Conservation (phyloP, 2,113 vertebrate species). For the Phyllopteryx taeniolatus region DNA sequence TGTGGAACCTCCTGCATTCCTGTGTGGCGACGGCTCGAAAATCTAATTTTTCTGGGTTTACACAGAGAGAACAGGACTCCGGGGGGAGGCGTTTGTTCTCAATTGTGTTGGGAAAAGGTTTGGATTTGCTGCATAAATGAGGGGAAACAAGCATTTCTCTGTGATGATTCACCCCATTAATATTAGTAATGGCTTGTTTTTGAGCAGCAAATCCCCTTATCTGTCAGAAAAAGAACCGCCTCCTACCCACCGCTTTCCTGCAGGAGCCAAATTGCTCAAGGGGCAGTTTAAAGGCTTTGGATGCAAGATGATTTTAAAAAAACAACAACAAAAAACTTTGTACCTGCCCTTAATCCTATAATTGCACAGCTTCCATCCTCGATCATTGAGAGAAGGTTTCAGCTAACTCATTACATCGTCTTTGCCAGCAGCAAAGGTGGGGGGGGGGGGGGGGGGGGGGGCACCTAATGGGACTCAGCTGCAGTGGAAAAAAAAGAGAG, state of each 20-base stretch:
- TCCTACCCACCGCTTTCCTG: constrained; percentile 14
- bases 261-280: constrained; percentile 48
- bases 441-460: too few species aligned
- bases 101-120: neutral
- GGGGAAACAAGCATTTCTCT: constrained; percentile 44
- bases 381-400: constrained; percentile 57
- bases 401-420: constrained; percentile 72
- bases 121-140: neutral
- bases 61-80: neutral
- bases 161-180: constrained; percentile 43
- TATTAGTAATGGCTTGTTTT: constrained; percentile 31
- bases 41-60: constrained; percentile 12
- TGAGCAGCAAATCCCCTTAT: constrained; percentile 39
- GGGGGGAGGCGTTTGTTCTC: neutral
- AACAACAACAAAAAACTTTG: constrained; percentile 49
- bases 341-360: constrained; percentile 68
- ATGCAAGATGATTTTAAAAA: constrained; percentile 34
- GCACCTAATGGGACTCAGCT: constrained; percentile 50
- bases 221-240: constrained; percentile 30
- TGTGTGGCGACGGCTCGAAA: constrained; percentile 4
- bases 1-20: constrained; percentile 16
- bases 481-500: constrained; percentile 2
- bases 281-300: constrained; percentile 62
- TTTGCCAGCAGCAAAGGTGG: constrained; percentile 44
- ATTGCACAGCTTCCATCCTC: constrained; percentile 70